Evolutionary conservation across 2,797 vertebrate genomes (phyloP), one percentile per base, ranked within the genome.

Genomic region (Poeciliopsis turneri): DNA sequence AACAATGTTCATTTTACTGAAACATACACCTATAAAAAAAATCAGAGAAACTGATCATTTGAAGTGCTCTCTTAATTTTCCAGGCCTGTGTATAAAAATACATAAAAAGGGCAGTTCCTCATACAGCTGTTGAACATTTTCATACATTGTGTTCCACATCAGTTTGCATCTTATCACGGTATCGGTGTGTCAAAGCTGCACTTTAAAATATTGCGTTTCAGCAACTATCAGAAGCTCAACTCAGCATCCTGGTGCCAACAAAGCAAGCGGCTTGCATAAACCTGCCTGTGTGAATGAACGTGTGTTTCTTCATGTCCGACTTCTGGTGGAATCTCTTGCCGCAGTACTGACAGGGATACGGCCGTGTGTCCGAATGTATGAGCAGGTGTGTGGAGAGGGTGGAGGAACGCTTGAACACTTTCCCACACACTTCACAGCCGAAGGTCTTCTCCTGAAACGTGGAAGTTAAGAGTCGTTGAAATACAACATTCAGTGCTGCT

Each of bases 271-370:
- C 13, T 43, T 0, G 30, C 1, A 43, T 46, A 16, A 41, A 84
- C 90, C 82, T 78, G 95, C 93, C 93, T 0, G 92, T 93, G 86
- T 94, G 93, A 78, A 95, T 96, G 85, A 96, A 97, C 23, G 96
- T 97, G 92, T 97, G 96, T 76, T 97, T 96, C 92, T 97, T 97
- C 96, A 97, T 96, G 91, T 96, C 95, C 0, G 93, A 96, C 87
- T 97, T 96, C 90, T 97, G 96, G 89, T 97, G 95, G 85, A 95
- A 96, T 74, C 90, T 80, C 82, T 95, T 96, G 76, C 94, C 87
- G 3, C 94, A 95, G 92, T 93, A 95, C 83, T 93, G 94, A 87
- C 94, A 96, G 80, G 94, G 85, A 75, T 95, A 96, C 0, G 95
- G 94, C 49, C 94, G 84, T 0, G 89, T 94, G 87, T 95, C 94